Evolutionary conservation across 2,113 vertebrate species (phyloP).

Genomic region (Rhinopomastus cyanomelas): DNA sequence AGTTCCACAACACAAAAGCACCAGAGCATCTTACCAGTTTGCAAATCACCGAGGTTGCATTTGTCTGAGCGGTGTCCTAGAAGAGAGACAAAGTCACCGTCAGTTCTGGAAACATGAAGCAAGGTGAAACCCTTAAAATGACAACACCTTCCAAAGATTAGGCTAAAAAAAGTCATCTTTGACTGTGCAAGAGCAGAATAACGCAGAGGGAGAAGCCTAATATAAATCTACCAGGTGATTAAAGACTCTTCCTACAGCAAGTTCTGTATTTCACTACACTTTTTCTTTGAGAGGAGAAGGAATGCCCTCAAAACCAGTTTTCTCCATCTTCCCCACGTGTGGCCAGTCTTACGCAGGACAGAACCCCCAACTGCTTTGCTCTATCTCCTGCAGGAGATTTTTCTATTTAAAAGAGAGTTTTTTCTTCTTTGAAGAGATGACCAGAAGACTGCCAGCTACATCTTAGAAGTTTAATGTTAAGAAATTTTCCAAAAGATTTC

Average conservation of each 20-base stretch:
- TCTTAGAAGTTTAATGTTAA: not conserved
- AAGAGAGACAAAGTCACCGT: not conserved
- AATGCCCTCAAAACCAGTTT: not conserved
- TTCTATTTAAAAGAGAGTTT: not conserved
- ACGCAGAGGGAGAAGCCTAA: not conserved
- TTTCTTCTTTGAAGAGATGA: not conserved
- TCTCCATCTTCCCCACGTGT: not conserved
- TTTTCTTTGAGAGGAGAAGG: not conserved
- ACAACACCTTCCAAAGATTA: not conserved
- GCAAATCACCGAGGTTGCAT: not conserved
- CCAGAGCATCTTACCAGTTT: conserved; percentile 43
- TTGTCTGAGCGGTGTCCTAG: conserved; percentile 36
- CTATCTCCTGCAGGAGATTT: not conserved
- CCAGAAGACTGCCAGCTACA: not conserved
- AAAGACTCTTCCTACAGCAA: not conserved
- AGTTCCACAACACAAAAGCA: not conserved
- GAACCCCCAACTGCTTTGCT: not conserved
- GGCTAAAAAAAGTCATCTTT: not conserved
- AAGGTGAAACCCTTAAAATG: not conserved
- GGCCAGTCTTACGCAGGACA: not conserved
- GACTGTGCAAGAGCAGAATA: not conserved
- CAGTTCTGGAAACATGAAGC: not conserved
- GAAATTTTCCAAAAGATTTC: not conserved
- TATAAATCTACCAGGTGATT: not conserved
- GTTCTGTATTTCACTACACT: not conserved